Percentiles rank a stretch among this genome's conserved stretches.
Evolutionary conservation across 1,140 invertebrate genomes (phyloP).

Genomic region (Drosophila mayri): DNA sequence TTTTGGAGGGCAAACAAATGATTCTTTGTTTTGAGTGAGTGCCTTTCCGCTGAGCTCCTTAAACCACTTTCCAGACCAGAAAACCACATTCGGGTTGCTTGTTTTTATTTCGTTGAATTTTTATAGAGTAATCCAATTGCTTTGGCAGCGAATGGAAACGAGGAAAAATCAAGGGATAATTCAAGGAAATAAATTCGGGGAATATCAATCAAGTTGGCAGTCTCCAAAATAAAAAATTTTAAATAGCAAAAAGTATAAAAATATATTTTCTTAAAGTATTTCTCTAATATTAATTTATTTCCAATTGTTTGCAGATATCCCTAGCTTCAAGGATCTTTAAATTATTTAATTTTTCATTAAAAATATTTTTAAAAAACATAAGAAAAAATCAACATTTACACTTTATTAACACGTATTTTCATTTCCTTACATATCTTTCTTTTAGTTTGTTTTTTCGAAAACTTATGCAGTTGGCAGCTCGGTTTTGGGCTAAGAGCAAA

Average conservation of each 20-base stretch:
- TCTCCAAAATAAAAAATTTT: not conserved
- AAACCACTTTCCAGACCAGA: slow-evolving; percentile 18
- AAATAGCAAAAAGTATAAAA: not conserved
- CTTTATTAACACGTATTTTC: not conserved
- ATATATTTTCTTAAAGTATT: not conserved
- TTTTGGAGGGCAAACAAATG: slow-evolving; percentile 54
- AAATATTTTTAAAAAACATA: not conserved
- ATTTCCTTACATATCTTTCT: not conserved
- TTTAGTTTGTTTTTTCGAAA: no score
- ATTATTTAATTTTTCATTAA: not conserved
- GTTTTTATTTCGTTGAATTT: slow-evolving; percentile 14
- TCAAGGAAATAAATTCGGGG: not conserved
- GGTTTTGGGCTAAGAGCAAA: not conserved
- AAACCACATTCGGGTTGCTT: slow-evolving; percentile 6
- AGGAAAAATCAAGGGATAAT: slow-evolving; percentile 3
- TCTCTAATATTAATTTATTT: not conserved
- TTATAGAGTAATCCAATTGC: slow-evolving; percentile 19
- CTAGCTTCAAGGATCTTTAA: not conserved
- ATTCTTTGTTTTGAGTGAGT: slow-evolving; percentile 39
- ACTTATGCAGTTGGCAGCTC: slow-evolving; percentile 7
- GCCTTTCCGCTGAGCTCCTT: slow-evolving; percentile 7
- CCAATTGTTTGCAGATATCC: not conserved
- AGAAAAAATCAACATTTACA: not conserved
- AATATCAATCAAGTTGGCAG: not conserved
- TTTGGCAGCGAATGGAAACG: not conserved